Base-by-base conservation (phyloP, 1,140 invertebrate species). In the Bombus breviceps region DNA sequence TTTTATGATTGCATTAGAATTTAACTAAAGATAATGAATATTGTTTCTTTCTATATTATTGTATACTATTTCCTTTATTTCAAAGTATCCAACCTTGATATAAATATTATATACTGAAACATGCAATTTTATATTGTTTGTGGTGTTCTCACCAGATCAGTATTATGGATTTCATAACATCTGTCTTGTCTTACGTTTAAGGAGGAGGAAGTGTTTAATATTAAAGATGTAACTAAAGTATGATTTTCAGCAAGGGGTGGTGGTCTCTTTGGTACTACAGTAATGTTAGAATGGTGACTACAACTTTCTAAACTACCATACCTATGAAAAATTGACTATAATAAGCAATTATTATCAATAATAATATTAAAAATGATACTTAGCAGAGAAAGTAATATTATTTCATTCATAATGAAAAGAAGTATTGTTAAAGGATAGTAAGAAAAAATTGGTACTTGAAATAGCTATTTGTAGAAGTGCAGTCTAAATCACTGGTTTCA, bases 401-500 rank as follows among this genome's bases (percentile, higher is more conserved):
- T 28, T 68, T 34, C 25, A 80, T 53, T 28, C 4, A 53, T 8
- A 53, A 69, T 64, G 37, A 22, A n/a, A 32, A 32, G 13, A 64
- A 66, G 6, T 77, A 59, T n/a, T 62, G 28, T 37, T 78, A 34
- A 34, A 13, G 13, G 47, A 76, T 76, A 53, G 15, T 39, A 41
- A 43, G 8, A 79, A 57, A 39, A 72, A 68, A 10, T 37, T 64
- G 62, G 18, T 90, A 90, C 88, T 82, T 89, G 66, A 83, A 47
- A n/a, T 88, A 91, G 32, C 59, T 75, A 12, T 68, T 73, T 9
- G 39, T 71, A 0, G 80, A 53, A 69, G 81, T 89, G 9, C 59
- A 83, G 13, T 93, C 91, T 13, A 92, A 76, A 64, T 93, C 89
- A 43, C 92, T 93, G 2, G 88, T 93, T 39, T 92, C 92, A 66